Percentiles rank a stretch among this genome's conserved stretches.
phyloP scores from a whole-genome alignment of 2,797 vertebrate species.

The Arnoldichthys spilopterus region DNA sequence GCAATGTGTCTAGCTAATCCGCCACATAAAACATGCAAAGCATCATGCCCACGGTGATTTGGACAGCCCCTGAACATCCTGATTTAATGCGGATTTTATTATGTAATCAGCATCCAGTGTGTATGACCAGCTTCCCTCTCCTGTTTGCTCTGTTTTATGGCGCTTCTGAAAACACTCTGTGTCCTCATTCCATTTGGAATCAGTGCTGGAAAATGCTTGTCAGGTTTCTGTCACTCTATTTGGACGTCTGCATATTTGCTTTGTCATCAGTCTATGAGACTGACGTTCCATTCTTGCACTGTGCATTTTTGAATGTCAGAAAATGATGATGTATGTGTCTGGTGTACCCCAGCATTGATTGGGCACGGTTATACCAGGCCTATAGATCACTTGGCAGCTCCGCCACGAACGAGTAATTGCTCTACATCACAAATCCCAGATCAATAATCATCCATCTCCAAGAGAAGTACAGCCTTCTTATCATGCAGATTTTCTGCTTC shows the following conservation, averaged over 20 bases:
- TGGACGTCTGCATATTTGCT: constrained; percentile 43
- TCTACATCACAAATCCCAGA: constrained; percentile 49
- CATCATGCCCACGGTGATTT: neutral
- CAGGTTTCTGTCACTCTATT: constrained; percentile 40
- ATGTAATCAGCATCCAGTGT: neutral
- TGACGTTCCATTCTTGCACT: constrained; percentile 33
- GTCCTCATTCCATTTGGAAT: constrained; percentile 41
- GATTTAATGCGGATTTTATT: constrained; percentile 2
- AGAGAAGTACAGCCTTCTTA: constrained; percentile 44
- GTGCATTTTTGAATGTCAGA: constrained; percentile 39
- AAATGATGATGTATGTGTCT: constrained; percentile 63
- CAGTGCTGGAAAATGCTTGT: constrained; percentile 42
- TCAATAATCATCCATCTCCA: constrained; percentile 65
- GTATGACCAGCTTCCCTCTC: constrained; percentile 16
- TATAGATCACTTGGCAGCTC: constrained; percentile 43
- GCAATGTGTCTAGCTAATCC: neutral
- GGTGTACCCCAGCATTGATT: constrained; percentile 59
- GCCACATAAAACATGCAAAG: constrained; percentile 5
- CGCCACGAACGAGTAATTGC: constrained; percentile 46
- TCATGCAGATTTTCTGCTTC: constrained; percentile 34
- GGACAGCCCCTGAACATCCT: neutral
- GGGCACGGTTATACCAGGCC: constrained; percentile 43
- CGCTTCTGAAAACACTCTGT: neutral
- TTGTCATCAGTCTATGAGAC: constrained; percentile 49
- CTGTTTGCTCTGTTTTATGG: constrained; percentile 12